phyloP scores from a whole-genome alignment of 2,888 invertebrate genomes.

The Coelopa pilipes region DNA sequence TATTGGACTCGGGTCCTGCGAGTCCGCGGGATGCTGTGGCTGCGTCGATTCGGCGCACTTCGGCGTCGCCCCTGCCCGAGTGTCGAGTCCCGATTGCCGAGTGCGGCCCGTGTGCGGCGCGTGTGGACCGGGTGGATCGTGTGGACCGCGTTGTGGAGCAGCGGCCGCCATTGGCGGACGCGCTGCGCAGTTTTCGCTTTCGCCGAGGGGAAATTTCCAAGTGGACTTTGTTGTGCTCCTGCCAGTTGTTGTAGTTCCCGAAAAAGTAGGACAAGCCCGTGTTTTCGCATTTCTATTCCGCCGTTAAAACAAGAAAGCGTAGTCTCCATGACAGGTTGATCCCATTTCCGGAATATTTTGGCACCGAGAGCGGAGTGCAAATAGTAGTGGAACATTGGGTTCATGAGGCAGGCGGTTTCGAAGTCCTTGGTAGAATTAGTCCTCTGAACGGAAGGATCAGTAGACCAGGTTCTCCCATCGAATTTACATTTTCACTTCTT shows the following conservation, averaged over 20 bases:
- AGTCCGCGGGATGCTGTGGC: conserved; percentile 35
- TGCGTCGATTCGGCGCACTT: conserved; percentile 38
- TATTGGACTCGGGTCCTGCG: conserved; percentile 39
- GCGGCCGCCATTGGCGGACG: conserved; percentile 19
- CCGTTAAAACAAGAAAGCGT: neutral
- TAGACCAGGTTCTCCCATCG: neutral
- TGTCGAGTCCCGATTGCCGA: too few species aligned
- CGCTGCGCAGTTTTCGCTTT: conserved; percentile 29
- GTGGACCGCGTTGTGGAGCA: conserved; percentile 27
- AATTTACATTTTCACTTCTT: neutral
- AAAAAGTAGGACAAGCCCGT: conserved; percentile 47
- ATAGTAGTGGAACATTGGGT: conserved; percentile 3
- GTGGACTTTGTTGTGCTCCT: conserved; percentile 20
- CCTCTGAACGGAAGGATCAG: neutral
- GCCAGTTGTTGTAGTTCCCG: conserved; percentile 19
- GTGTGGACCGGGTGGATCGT: neutral
- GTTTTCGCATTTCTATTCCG: neutral
- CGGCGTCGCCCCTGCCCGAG: neutral
- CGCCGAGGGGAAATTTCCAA: conserved; percentile 34
- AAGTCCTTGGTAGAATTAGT: neutral
- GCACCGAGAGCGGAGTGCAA: neutral
- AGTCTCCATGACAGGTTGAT: too few species aligned
- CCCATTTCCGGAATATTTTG: neutral
- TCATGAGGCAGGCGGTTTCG: conserved; percentile 23
- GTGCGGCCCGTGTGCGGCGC: too few species aligned